Evolutionary conservation across 2,113 vertebrate species (phyloP), one percentile per base, ranked within the genome.

Genomic region (Euleptes europaea): DNA sequence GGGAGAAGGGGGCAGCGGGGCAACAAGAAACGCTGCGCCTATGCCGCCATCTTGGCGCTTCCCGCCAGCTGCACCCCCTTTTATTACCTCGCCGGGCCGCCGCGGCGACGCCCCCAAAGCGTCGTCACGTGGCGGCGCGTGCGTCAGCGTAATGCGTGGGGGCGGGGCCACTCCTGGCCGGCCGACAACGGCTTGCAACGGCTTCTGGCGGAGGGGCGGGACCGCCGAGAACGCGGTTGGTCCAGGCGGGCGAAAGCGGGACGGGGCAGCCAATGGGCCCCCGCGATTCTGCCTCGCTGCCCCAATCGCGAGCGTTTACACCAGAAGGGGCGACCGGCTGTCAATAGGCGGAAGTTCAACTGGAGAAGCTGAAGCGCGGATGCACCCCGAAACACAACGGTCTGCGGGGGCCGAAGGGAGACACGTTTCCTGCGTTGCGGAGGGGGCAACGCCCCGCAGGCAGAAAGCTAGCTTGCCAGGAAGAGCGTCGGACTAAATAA

Each of bases 1-100:
- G 38, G 33, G 21, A 7, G 40, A 2, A 14, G 11, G 19, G 2
- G 26, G 11, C 10, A 82, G 23, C n/a, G 1, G 11, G 1, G 0
- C 14, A 33, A 19, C 35, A 54, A 1, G 6, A 28, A 63, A 0
- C 2, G 70, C 0, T 14, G 5, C 6, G 0, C 38, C 83, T 89
- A 89, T 8, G 21, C 82, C 87, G 90, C 90, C 90, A 89, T 91
- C 60, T 63, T 63, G 60, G 26, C 60, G 1, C 70, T 85, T 83
- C 87, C 80, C 83, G 73, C 89, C 78, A 13, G 70, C 54, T 31
- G 40, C 8, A 13, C 73, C 85, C 60, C 3, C 28, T 3, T 84
- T 89, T 89, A 89, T 83, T n/a, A 40, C 5, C 44, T 89, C 51
- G 60, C 4, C 60, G 12, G 5, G 33, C 0, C 23, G 17, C 23